Base-by-base conservation (phyloP, 2,113 vertebrate species). In the Leptosomus discolor region DNA sequence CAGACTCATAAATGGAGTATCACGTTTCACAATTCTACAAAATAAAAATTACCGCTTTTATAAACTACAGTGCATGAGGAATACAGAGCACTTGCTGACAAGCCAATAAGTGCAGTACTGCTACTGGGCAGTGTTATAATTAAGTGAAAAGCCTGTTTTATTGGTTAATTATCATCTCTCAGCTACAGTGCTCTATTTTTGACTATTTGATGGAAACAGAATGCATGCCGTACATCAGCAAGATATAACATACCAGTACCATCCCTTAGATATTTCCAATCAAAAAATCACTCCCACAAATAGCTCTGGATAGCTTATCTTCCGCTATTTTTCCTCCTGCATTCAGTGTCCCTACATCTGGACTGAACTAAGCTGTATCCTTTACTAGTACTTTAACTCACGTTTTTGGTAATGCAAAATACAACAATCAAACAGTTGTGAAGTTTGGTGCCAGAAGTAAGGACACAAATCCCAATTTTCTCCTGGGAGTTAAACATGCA, bases 201-300 rank as follows among this genome's bases (percentile, higher is more conserved):
- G 12, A 85, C 37, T 90, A 57, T 68, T 54, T 94, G 61, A 93
- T 16, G 45, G 79, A 97, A 92, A 92, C 36, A 80, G 95, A 96
- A 95, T 1, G 6, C 50, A 84, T 26, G 39, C 63, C 78, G n/a
- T 57, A 90, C 50, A 69, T 57, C 69, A 96, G 87, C 17, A 95
- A 65, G 57, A 84, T 41, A 54, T 39, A 92, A 96, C 18, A 92
- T 88, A 93, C 14, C 61, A 90, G 53, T 43, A 70, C 23, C 36
- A 73, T 71, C 32, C 56, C 41, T 29, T 11, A 93, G 30, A 85
- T 32, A 15, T 63, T 92, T 76, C 58, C 83, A 61, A 57, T 46
- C 58, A 97, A 83, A n/a, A 97, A 97, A 82, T 77, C 39, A 90
- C 23, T 95, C 81, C 73, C 19, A 81, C 37, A 97, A 93, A 94